A percentile compares a stretch with the other conserved stretches of the same genome.
phyloP scores from a whole-genome alignment of 2,797 vertebrate genomes.

The Cyclura pinguis region DNA sequence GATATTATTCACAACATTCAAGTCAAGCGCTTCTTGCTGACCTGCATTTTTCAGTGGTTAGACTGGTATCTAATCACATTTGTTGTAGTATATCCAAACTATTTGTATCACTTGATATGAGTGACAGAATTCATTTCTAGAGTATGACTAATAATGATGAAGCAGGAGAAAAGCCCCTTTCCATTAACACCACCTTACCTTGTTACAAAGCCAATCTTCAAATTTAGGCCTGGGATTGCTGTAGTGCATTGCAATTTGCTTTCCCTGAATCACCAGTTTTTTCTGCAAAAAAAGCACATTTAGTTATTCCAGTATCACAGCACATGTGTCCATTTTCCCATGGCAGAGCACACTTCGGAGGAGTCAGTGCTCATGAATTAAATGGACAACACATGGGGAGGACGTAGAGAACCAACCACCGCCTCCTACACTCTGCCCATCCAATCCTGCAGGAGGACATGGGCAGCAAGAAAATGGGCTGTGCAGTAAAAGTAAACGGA shows the following conservation, averaged over 20 bases:
- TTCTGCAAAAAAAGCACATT: slow-evolving; percentile 93
- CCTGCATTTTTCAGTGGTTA: no score
- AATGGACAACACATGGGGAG: slow-evolving; percentile 86
- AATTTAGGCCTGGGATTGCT: slow-evolving; percentile 98
- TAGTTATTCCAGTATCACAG: slow-evolving; percentile 85
- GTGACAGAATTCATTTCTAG: rapidly evolving
- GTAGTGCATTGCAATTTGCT: slow-evolving; percentile 97
- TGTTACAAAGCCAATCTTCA: slow-evolving; percentile 99
- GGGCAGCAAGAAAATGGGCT: slow-evolving; percentile 85
- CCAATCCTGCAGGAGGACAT: slow-evolving; percentile 85
- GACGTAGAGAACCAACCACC: slow-evolving; percentile 85
- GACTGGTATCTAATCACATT: no score
- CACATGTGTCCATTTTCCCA: slow-evolving; percentile 83
- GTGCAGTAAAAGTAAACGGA: slow-evolving; percentile 82
- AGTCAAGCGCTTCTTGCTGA: not conserved
- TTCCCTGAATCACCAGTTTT: slow-evolving; percentile 95
- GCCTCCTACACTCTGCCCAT: slow-evolving; percentile 88
- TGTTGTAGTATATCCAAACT: no score
- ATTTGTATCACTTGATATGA: not conserved
- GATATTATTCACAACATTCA: not conserved
- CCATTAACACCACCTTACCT: slow-evolving; percentile 79
- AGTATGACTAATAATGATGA: not conserved
- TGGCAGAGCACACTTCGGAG: slow-evolving; percentile 96
- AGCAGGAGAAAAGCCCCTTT: not conserved
- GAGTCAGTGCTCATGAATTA: slow-evolving; percentile 87